A percentile compares a stretch with the other conserved stretches of the same genome.
phyloP scores from a whole-genome alignment of 2,113 vertebrate genomes.

The Tragelaphus strepsiceros region DNA sequence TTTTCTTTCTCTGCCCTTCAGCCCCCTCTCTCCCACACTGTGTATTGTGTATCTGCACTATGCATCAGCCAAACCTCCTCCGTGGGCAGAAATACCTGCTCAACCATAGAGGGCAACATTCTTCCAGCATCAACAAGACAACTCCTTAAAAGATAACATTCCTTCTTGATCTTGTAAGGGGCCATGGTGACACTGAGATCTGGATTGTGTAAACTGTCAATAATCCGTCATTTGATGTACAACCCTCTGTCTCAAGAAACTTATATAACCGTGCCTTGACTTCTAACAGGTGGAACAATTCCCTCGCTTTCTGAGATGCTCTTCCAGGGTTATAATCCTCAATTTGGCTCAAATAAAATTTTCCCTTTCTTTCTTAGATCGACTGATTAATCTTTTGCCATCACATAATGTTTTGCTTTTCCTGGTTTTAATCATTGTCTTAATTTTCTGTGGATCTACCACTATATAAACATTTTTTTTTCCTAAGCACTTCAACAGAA shows the following conservation, averaged over 20 bases:
- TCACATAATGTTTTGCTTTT: neutral
- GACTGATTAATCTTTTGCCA: neutral
- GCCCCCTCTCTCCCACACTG: neutral
- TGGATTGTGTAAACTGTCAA: neutral
- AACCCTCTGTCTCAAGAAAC: neutral
- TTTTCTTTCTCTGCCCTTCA: neutral
- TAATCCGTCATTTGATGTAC: neutral
- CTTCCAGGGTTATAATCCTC: neutral
- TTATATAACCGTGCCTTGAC: neutral
- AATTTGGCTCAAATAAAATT: neutral
- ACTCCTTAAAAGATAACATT: neutral
- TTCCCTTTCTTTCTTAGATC: neutral
- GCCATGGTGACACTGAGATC: neutral
- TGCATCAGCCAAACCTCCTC: neutral
- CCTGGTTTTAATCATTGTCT: neutral
- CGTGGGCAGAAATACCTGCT: neutral
- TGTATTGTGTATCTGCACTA: neutral
- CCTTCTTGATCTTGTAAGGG: neutral
- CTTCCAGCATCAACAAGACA: neutral
- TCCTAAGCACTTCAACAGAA: neutral
- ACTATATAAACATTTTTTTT: neutral
- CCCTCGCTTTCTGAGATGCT: neutral
- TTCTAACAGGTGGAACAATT: neutral
- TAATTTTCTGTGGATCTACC: neutral
- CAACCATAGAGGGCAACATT: neutral